Conservation (phyloP, 2,797 vertebrate genomes). For the Selene dorsalis region DNA sequence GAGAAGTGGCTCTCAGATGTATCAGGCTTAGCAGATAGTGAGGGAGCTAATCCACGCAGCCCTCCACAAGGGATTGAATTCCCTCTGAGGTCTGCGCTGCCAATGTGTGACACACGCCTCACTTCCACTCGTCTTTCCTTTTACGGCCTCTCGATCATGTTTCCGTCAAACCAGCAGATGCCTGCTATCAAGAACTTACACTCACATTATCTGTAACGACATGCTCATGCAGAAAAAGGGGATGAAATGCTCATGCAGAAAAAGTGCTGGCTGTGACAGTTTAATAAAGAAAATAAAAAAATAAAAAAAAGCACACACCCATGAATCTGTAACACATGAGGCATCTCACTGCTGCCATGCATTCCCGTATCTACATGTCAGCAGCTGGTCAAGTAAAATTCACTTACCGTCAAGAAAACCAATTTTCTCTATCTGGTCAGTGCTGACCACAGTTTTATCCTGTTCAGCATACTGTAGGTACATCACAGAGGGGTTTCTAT, state of each 20-base stretch:
- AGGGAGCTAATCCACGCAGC: conserved; percentile 72
- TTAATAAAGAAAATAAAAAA: not conserved
- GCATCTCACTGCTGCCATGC: conserved; percentile 6
- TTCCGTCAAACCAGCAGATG: conserved; percentile 44
- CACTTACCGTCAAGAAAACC: conserved; percentile 38
- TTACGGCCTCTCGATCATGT: conserved; percentile 43
- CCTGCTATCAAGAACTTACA: conserved; percentile 24
- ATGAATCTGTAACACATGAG: conserved; percentile 19
- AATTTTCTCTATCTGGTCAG: conserved; percentile 39
- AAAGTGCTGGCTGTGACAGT: conserved; percentile 53
- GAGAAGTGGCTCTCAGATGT: conserved; percentile 66
- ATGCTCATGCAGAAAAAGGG: conserved; percentile 45
- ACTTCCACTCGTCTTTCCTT: conserved; percentile 52
- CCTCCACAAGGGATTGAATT: conserved; percentile 74
- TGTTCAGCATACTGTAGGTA: conserved; percentile 25
- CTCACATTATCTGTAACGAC: conserved; percentile 58
- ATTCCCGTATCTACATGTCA: conserved; percentile 44
- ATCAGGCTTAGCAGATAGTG: conserved; percentile 69
- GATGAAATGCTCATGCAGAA: conserved; percentile 21
- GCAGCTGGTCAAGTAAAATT: conserved; percentile 38
- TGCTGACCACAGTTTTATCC: conserved; percentile 48
- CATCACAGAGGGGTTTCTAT: conserved; percentile 22
- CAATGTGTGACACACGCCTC: conserved; percentile 50
- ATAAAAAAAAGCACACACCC: conserved; percentile 4
- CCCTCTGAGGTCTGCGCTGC: conserved; percentile 50